These are phyloP conservation scores for Thunnus albacares DNA, from an alignment of 2,797 vertebrate genomes.

Conservation along the genomic window DNA sequence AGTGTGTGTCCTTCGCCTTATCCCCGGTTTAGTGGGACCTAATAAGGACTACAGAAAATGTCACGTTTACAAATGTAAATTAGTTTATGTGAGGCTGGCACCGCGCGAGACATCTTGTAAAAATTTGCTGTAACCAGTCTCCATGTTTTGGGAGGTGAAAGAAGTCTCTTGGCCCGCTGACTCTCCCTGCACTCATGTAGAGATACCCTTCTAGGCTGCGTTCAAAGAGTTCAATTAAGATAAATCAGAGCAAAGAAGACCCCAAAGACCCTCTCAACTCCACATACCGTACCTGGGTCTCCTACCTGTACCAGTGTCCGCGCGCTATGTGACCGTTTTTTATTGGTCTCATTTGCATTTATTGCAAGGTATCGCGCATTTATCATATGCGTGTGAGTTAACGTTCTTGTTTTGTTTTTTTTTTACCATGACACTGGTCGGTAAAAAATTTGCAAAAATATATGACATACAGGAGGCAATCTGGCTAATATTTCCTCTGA, in stretches of 20 bases:
- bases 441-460: background rate
- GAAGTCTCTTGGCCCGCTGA: conserved; percentile 6
- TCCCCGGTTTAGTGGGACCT: background rate
- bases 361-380: background rate
- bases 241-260: conserved; percentile 26
- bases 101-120: background rate
- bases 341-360: background rate
- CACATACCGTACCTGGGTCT: conserved; percentile 61
- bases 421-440: background rate
- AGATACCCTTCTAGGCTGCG: conserved; percentile 4
- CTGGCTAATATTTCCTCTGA: background rate
- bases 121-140: background rate
- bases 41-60: background rate
- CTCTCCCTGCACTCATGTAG: conserved; percentile 10
- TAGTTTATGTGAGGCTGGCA: background rate
- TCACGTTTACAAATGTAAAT: background rate
- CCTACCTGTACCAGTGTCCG: conserved; percentile 47
- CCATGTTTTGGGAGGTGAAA: conserved; percentile 4
- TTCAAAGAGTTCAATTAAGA: conserved; percentile 52
- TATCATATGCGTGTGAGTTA: too few species aligned
- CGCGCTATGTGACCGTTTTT: background rate
- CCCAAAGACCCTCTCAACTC: conserved; percentile 9
- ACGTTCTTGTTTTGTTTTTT: too few species aligned
- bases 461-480: background rate
- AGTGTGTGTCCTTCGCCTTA: conserved; percentile 34